Evolutionary conservation across 53 echinoderm and acorn worm species (phyloP).

Genomic region (Crossaster papposus): DNA sequence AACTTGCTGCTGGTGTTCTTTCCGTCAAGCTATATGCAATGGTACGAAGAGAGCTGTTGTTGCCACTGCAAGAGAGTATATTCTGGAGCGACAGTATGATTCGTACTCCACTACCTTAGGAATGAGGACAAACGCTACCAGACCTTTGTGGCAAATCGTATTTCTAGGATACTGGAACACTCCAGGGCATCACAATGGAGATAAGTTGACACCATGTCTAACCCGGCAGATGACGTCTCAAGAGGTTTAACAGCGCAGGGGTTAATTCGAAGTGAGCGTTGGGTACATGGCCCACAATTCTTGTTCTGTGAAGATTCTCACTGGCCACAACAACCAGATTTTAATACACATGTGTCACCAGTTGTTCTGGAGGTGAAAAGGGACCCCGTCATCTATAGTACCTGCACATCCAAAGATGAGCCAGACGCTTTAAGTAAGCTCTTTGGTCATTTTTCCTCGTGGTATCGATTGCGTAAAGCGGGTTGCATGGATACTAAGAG

Average conservation of each 20-base stretch:
- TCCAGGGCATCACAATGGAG: conserved; percentile 47
- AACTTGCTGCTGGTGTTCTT: conserved; percentile 48
- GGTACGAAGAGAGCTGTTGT: conserved; percentile 38
- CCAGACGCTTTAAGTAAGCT: conserved; percentile 1
- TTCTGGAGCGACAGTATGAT: conserved; percentile 63
- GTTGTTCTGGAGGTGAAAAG: conserved; percentile 57
- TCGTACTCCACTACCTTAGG: conserved; percentile 58
- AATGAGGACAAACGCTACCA: conserved; percentile 59
- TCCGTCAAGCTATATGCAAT: conserved; percentile 54
- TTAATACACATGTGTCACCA: neutral
- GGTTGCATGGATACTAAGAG: conserved; percentile 56
- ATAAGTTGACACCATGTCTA: conserved; percentile 47
- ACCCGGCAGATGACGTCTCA: conserved; percentile 67
- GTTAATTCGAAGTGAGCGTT: conserved; percentile 5
- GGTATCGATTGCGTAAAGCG: conserved; percentile 52
- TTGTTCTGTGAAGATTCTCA: conserved; percentile 40
- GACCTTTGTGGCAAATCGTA: conserved; percentile 65
- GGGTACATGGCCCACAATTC: conserved; percentile 52
- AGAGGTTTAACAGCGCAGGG: conserved; percentile 40
- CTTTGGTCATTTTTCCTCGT: conserved; percentile 48
- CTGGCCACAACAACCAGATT: conserved; percentile 60
- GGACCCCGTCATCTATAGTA: conserved; percentile 21
- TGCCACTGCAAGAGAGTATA: conserved; percentile 23
- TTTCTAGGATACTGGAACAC: conserved; percentile 50
- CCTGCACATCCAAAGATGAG: neutral